Evolutionary conservation across 1,140 invertebrate species (phyloP), one percentile per base, ranked within the genome.

Genomic region (Drosophila nigrodunni): DNA sequence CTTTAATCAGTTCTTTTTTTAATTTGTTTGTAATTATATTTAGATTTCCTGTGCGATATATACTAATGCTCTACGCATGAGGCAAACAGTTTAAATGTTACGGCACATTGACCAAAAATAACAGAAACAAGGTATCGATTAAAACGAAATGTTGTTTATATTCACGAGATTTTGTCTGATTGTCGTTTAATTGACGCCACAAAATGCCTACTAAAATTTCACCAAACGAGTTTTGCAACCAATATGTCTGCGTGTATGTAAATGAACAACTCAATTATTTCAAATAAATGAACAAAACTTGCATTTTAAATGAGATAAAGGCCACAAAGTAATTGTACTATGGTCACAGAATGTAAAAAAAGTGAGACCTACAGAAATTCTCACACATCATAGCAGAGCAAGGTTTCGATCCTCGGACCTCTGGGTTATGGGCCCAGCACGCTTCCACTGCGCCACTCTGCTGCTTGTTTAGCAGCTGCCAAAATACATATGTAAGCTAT

Each of bases 361-460:
- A 13, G 9, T n/a, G 7, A n/a, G 18, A 1, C 2, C 13, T 0
- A 4, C 7, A 46, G 13, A 21, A 30, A 6, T 4, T 3, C 25
- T 5, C 25, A 30, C 3, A 21, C 18, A 1, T 2, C 8, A 55
- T 96, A 97, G 96, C 96, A 97, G 96, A 96, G 95, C 95, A 95
- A 97, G 95, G 96, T 97, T 97, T 97, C 96, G 96, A 97, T 97
- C 96, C 95, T 96, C 96, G 96, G 96, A 97, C 97, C 97, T 98
- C 97, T 98, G 97, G 97, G 97, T 98, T 98, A 98, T 97, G 97
- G 96, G 97, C 97, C 97, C 97, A 98, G 96, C 96, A 97, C 97
- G 97, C 96, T 98, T 97, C 97, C 97, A 96, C 97, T 97, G 97
- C 97, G 97, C 97, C 97, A 98, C 97, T 97, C 97, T 98, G 97